A percentile compares a stretch with the other conserved stretches of the same genome.
Conservation (phyloP, 1,140 invertebrate species). For the Trichonephila clavata region DNA sequence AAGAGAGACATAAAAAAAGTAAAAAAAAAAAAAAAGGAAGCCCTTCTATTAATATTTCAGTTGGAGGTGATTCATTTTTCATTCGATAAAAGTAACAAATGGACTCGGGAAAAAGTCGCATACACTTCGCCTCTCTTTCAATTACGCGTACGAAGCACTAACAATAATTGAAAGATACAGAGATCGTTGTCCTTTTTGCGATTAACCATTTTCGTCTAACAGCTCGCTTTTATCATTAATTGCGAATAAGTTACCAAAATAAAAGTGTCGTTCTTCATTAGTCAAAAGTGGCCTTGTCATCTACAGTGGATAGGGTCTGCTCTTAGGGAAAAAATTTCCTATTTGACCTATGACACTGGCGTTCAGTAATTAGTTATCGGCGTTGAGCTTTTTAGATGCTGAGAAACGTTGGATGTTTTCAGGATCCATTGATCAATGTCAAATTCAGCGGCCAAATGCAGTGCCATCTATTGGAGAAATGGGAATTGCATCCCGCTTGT, state of each 20-base stretch:
- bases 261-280: conserved; percentile 74
- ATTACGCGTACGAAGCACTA: conserved; percentile 58
- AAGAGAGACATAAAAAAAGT: not conserved
- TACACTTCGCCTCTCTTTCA: conserved; percentile 51
- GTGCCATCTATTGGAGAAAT: conserved; percentile 63
- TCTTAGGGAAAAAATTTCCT: conserved; percentile 58
- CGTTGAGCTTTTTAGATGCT: conserved; percentile 69
- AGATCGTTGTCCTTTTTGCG: conserved; percentile 34
- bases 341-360: conserved; percentile 73
- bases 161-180: conserved; percentile 60
- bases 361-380: conserved; percentile 76
- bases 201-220: conserved; percentile 69
- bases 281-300: conserved; percentile 70
- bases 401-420: conserved; percentile 59
- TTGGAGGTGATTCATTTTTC: conserved; percentile 12
- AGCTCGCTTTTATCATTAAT: conserved; percentile 73
- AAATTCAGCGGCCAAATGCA: conserved; percentile 53
- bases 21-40: not conserved
- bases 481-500: conserved; percentile 23
- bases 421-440: conserved; percentile 74
- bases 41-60: not conserved
- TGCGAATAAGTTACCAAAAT: conserved; percentile 67
- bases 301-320: conserved; percentile 40
- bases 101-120: not conserved
- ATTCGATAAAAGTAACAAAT: conserved; percentile 26